Conservation (phyloP, 2,888 invertebrate genomes). For the Lasioglossum morio region DNA sequence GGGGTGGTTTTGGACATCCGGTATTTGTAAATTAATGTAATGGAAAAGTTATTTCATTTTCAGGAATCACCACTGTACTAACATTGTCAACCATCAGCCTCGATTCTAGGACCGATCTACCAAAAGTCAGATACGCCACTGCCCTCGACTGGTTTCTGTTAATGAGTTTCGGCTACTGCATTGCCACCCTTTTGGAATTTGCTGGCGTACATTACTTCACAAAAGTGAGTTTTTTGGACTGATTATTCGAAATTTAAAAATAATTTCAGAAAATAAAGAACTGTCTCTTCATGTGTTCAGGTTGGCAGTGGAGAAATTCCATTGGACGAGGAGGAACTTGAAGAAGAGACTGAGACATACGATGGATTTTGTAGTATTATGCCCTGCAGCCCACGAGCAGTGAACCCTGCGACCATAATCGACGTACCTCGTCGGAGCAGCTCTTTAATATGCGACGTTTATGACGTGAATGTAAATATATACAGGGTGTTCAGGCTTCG, state of each 20-base stretch:
- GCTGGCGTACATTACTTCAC: slow-evolving; percentile 99
- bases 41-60: background rate
- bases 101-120: slow-evolving; percentile 95
- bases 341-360: slow-evolving; percentile 78
- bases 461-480: slow-evolving; percentile 87
- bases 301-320: slow-evolving; percentile 94
- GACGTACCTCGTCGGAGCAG: slow-evolving; percentile 84
- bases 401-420: slow-evolving; percentile 79
- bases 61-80: slow-evolving; percentile 95
- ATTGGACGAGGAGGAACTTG: slow-evolving; percentile 93
- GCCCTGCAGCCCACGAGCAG: slow-evolving; percentile 77
- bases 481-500: no score
- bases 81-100: slow-evolving; percentile 96
- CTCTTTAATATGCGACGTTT: slow-evolving; percentile 88
- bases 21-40: background rate
- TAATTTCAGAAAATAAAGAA: background rate
- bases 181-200: slow-evolving; percentile 96
- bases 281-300: slow-evolving; percentile 80
- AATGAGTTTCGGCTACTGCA: slow-evolving; percentile 97
- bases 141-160: slow-evolving; percentile 97
- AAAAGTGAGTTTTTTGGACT: no score
- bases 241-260: no score
- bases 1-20: no score
- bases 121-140: slow-evolving; percentile 97
- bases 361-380: slow-evolving; percentile 73